Evolutionary conservation across 2,797 vertebrate genomes (phyloP).

Genomic region (Ibycter americanus): DNA sequence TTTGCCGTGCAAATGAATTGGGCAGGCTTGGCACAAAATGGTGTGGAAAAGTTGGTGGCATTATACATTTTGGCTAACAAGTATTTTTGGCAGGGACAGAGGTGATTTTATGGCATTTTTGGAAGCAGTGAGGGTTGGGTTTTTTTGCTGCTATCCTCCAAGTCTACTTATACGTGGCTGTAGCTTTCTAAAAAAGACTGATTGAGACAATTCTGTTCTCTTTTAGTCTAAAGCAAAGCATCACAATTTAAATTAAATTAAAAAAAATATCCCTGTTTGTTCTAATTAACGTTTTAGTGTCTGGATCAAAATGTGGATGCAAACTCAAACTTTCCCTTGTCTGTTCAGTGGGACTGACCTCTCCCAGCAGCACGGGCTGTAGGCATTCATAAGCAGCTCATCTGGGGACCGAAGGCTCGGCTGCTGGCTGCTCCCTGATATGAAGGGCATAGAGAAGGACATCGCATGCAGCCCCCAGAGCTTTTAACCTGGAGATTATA

Average conservation of each 20-base stretch:
- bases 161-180: not conserved
- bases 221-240: not conserved
- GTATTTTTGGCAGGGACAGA: not conserved
- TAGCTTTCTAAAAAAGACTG: not conserved
- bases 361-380: not conserved
- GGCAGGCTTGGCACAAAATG: not conserved
- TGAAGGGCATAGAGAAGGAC: not conserved
- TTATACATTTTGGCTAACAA: not conserved
- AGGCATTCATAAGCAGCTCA: fast-evolving
- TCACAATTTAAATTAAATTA: not conserved
- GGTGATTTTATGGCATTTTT: not conserved
- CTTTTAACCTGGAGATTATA: not conserved
- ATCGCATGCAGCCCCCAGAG: fast-evolving
- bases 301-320: not conserved
- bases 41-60: not conserved
- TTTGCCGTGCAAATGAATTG: not conserved
- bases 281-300: not conserved
- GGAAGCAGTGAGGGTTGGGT: not conserved
- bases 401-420: fast-evolving
- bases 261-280: fast-evolving
- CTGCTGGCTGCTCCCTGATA: not conserved
- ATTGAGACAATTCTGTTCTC: not conserved
- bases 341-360: not conserved
- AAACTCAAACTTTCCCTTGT: not conserved
- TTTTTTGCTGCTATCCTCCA: not conserved